Base-by-base conservation (phyloP, 2,113 vertebrate species). In the Ibidorhyncha struthersii region DNA sequence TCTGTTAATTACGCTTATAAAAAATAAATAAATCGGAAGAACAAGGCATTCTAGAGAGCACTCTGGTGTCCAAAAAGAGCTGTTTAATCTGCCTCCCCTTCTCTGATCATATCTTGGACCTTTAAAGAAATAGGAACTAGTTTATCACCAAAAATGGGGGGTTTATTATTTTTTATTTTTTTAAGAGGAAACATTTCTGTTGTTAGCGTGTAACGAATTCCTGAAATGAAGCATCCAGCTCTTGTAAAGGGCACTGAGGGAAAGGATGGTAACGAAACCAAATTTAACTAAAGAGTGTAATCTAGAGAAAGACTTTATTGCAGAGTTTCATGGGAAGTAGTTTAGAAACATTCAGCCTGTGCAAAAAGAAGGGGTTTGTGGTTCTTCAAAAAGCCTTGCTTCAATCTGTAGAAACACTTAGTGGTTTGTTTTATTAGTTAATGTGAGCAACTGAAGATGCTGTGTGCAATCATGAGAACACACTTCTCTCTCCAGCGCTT, bases 211-310 rank as follows among this genome's bases (percentile, higher is more conserved):
- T 84, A 93, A 79, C 30, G 20, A 65, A 65, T 82, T 93, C 74
- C 85, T 94, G 70, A 85, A 96, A 66, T 69, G 52, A 89, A 90
- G 82, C 71, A 72, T 47, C 66, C 67, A 86, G 36, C 82, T 88
- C 55, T 53, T 88, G 70, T 53, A 79, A 91, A 52, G 69, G 62
- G 90, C 73, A 56, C 89, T 12, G 66, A 69, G 81, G 78, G 83
- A 66, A 82, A 29, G 52, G 81, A 36, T 87, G 73, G 30, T 72
- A 85, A 91, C 69, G 74, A 88, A 94, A 88, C 78, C 52, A 9
- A n/a, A 41, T 91, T 87, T 91, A 82, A 76, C 70, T 94, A 95
- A 95, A 80, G 90, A 90, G 62, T 19, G 53, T 76, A 89, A 93
- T 94, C 86, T 89, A 76, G 81, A 65, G 69, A 80, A 55, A 83